A percentile compares a stretch with the other conserved stretches of the same genome.
Conservation (phyloP, 2,888 invertebrate genomes). For the Drosophila paramelanica region DNA sequence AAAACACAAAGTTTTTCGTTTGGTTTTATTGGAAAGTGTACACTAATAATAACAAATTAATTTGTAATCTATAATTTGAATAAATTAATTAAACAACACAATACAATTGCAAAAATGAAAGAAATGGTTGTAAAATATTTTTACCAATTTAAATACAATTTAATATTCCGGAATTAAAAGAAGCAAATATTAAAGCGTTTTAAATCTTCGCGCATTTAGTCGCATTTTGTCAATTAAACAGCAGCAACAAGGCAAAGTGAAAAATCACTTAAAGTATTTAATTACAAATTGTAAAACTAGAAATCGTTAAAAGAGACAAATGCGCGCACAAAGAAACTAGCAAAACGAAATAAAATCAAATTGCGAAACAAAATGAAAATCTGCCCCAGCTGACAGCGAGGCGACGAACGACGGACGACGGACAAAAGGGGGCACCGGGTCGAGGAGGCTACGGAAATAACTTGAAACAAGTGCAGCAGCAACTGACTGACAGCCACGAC, state of each 20-base stretch:
- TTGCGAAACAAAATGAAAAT: slow-evolving; percentile 58
- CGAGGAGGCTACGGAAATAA: slow-evolving; percentile 35
- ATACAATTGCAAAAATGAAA: neutral
- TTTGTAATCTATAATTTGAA: too few species aligned
- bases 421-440: slow-evolving; percentile 7
- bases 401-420: neutral
- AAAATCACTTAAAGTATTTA: slow-evolving; percentile 76
- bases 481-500: slow-evolving; percentile 40
- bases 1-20: neutral
- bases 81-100: neutral
- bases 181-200: slow-evolving; percentile 5
- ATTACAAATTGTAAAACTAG: slow-evolving; percentile 66
- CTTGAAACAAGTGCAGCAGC: slow-evolving; percentile 42
- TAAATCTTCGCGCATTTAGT: slow-evolving; percentile 39
- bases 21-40: neutral
- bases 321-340: slow-evolving; percentile 36
- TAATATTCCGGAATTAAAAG: neutral
- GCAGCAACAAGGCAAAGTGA: slow-evolving; percentile 40
- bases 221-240: slow-evolving; percentile 54
- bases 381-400: slow-evolving; percentile 40
- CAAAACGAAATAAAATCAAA: slow-evolving; percentile 64
- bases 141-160: neutral
- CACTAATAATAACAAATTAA: too few species aligned
- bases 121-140: neutral
- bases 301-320: slow-evolving; percentile 20